A percentile compares a stretch with the other conserved stretches of the same genome.
Evolutionary conservation across 1,140 invertebrate species (phyloP).

Genomic region (Caenorhabditis remanei): DNA sequence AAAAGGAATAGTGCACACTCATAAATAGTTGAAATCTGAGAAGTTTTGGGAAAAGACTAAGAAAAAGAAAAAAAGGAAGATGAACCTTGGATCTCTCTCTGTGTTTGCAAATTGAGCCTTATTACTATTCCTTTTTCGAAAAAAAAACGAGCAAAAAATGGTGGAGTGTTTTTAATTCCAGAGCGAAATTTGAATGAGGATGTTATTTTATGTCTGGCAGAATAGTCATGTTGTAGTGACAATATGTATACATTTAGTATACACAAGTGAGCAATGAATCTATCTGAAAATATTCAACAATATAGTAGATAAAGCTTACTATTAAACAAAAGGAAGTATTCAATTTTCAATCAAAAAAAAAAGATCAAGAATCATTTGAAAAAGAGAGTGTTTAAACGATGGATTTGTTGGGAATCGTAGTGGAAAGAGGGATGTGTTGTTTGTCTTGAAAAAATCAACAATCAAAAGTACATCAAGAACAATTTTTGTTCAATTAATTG

Average conservation of each 20-base stretch:
- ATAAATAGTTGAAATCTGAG: conserved; percentile 20
- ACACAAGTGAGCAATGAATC: not conserved
- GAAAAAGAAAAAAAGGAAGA: not conserved
- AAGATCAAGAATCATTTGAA: not conserved
- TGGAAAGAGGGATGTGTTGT: no score
- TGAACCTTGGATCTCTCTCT: not conserved
- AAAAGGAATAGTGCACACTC: not conserved
- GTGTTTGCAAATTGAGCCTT: conserved; percentile 42
- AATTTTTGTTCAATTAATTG: not conserved
- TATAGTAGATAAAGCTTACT: not conserved
- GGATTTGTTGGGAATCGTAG: no score
- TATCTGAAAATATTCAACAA: not conserved
- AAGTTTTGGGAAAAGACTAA: not conserved
- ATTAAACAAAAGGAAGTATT: no score
- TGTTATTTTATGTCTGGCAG: not conserved
- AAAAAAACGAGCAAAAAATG: not conserved
- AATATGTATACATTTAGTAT: not conserved
- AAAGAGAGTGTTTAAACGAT: no score
- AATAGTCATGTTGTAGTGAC: not conserved
- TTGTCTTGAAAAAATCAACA: not conserved
- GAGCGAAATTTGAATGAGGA: not conserved
- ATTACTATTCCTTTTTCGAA: not conserved
- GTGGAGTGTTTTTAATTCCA: not conserved
- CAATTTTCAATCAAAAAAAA: not conserved
- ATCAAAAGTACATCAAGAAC: not conserved